phyloP scores from a whole-genome alignment of 2,888 invertebrate genomes.

The Deroplatys truncata region DNA sequence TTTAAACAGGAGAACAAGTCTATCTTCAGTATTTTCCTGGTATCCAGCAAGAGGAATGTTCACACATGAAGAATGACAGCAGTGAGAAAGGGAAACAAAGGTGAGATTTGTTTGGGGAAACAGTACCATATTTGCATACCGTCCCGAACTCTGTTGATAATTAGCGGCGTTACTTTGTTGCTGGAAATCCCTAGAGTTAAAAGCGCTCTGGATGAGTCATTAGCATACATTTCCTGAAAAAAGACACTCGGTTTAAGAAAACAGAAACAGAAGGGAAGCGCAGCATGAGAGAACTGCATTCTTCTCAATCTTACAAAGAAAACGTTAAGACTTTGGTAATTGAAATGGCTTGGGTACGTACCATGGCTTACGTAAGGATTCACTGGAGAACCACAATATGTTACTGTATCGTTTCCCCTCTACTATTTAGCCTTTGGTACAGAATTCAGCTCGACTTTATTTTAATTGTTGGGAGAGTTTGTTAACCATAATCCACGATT shows the following conservation, averaged over 20 bases:
- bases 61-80: background rate
- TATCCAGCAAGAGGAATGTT: background rate
- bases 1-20: background rate
- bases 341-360: too few species aligned
- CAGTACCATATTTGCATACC: background rate
- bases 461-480: too few species aligned
- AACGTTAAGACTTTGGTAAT: too few species aligned
- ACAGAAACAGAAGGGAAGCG: background rate
- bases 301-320: too few species aligned
- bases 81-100: background rate
- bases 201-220: background rate
- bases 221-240: background rate
- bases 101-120: background rate
- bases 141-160: background rate
- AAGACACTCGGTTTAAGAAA: background rate
- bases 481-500: too few species aligned
- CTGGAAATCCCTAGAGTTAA: background rate
- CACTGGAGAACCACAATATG: too few species aligned
- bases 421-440: too few species aligned
- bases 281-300: background rate
- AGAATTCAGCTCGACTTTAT: too few species aligned
- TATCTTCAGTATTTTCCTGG: background rate
- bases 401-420: too few species aligned
- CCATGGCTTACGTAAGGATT: too few species aligned
- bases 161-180: background rate